Conservation (phyloP, 2,888 invertebrate species). For the Pristionchus maxplancki region DNA sequence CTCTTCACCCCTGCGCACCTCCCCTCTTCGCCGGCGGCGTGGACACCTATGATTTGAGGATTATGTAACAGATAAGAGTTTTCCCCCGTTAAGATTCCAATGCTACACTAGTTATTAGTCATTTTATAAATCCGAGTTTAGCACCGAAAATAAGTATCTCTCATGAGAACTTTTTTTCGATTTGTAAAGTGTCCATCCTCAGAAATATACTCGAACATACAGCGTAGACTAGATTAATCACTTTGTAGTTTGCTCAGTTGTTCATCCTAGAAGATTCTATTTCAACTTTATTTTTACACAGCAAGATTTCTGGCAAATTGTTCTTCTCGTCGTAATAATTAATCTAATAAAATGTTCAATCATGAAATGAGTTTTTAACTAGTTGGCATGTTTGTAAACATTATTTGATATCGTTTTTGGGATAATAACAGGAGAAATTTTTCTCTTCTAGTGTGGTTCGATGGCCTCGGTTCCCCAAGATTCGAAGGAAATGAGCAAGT, state of each 20-base stretch:
- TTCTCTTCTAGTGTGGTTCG: too few species aligned
- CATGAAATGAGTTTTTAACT: neutral
- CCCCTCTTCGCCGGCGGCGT: too few species aligned
- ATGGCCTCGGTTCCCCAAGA: neutral
- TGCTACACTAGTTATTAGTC: neutral
- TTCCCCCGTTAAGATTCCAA: neutral
- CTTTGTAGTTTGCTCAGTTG: slow-evolving; percentile 5
- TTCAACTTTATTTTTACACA: neutral
- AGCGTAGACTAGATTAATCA: neutral
- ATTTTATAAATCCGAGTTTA: neutral
- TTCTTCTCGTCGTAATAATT: neutral
- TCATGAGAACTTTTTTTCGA: neutral
- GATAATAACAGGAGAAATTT: neutral
- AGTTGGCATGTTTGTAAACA: neutral
- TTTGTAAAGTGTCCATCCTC: neutral
- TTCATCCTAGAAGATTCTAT: neutral
- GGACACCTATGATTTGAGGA: neutral
- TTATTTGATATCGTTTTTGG: slow-evolving; percentile 23
- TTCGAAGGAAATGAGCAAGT: slow-evolving; percentile 35
- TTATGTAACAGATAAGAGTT: neutral
- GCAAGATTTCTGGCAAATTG: slow-evolving; percentile 5
- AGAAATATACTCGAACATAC: neutral
- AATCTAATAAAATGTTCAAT: neutral
- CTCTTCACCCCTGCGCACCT: neutral
- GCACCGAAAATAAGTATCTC: neutral